Percentiles rank a stretch among this genome's conserved stretches.
phyloP scores from a whole-genome alignment of 2,797 vertebrate genomes.

The Anisognathus igniventris region DNA sequence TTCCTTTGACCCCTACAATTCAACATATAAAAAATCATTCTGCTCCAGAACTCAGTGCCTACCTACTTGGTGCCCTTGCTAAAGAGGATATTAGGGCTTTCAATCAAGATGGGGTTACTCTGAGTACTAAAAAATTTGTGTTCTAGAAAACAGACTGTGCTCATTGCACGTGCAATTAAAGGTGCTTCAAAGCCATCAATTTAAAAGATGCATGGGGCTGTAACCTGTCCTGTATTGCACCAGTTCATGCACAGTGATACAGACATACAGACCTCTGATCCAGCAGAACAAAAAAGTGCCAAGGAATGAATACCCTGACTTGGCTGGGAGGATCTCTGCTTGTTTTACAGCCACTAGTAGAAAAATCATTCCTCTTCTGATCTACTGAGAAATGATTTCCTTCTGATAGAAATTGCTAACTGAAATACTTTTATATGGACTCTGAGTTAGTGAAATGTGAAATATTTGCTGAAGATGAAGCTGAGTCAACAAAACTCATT shows the following conservation, averaged over 20 bases:
- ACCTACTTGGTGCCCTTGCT: background rate
- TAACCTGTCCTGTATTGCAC: background rate
- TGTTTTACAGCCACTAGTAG: background rate
- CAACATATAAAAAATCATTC: background rate
- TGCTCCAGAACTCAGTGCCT: background rate
- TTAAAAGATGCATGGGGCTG: background rate
- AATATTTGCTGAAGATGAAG: slow-evolving; percentile 8
- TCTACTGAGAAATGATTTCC: background rate
- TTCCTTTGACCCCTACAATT: background rate
- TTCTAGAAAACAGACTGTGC: background rate
- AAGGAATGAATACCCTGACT: background rate
- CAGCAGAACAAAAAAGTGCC: background rate
- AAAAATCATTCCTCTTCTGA: background rate
- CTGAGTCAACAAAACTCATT: slow-evolving; percentile 14
- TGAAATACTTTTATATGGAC: background rate
- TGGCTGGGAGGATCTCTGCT: background rate
- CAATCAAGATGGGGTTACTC: background rate
- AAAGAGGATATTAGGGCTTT: background rate
- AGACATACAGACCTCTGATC: background rate
- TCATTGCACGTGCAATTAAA: background rate
- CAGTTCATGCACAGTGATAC: background rate
- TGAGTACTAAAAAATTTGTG: background rate
- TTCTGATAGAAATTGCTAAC: background rate
- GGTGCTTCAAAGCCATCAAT: background rate
- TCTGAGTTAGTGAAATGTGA: background rate